Evolutionary conservation across 1,140 invertebrate species (phyloP), one percentile per base, ranked within the genome.

Genomic region (Drosophila erecta): DNA sequence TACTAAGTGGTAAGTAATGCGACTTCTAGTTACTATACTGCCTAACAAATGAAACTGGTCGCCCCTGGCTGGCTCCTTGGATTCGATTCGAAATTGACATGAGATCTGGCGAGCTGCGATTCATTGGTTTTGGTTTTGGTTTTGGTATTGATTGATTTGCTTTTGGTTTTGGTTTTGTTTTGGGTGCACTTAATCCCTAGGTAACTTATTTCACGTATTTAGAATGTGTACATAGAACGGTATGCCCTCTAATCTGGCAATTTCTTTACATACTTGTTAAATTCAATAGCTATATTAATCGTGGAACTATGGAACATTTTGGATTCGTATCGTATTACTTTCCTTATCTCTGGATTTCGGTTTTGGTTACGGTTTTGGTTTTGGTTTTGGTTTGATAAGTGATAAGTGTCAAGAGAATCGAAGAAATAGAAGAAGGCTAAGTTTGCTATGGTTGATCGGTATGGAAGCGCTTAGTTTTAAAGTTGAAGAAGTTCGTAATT

Each of bases 391-490:
- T 4, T n/a, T 20, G 40, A 24, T 35, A 17, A 22, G 33, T 56
- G 15, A 24, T 37, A 15, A 27, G 24, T 37, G 11, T 17, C n/a
- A 47, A 35, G 50, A 24, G 46, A 73, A 53, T 74, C 46, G 40
- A 50, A 50, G 37, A 56, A 64, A 40, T 53, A 37, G 58, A 56
- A 61, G 38, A 66, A 46, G 41, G 24, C 24, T 30, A 30, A n/a
- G 37, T 59, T 49, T 41, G 8, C 46, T 54, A 22, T 62, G 37
- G 11, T 38, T 62, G 61, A 59, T 51, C 44, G 44, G 51, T 76
- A 64, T 86, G 83, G 83, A 87, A 87, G 84, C 83, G 75, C 84
- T 72, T 64, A 73, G 80, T 83, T 56, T 50, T 59, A 79, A 69
- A 70, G 55, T 67, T 87, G 40, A 78, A 77, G 61, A 84, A 81